Base-by-base conservation (phyloP, 2,888 invertebrate species). In the Ethmia dodecea region DNA sequence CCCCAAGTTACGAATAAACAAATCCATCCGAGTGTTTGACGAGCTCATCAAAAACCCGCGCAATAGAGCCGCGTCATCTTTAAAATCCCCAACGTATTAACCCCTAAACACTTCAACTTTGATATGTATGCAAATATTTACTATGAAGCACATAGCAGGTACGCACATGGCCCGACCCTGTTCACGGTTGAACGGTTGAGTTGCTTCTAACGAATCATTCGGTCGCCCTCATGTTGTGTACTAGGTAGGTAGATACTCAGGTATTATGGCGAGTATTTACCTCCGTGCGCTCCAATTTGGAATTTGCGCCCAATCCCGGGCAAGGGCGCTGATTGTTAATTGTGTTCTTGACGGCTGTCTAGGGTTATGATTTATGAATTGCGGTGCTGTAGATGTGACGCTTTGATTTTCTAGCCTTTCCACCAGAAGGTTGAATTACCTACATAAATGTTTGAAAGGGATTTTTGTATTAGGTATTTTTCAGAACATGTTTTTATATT, bases 111-210 rank as follows among this genome's bases (percentile, higher is more conserved):
- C 69, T 64, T 58, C 51, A 57, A 60, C 60, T 33, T 27, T 64
- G 74, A 78, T 79, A 79, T 78, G 66, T 77, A 83, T 81, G 83
- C 84, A 83, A 84, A 84, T 83, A 79, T 80, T 77, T 69, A 78
- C 64, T 70, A 75, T 75, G 64, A 61, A 50, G 55, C 65, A 76
- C 61, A 80, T 80, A 78, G 60, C 76, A 73, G 78, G 77, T 72
- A 70, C 55, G 66, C 60, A 62, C 63, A 67, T 15, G 16, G 56
- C 56, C 51, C 75, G 68, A 67, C 73, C 73, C 76, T 60, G 76
- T 76, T 78, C 78, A 74, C 80, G 74, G 64, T 47, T 79, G 81
- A 77, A 79, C 74, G 81, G 63, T 70, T 68, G 58, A 74, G 60
- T 81, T 79, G 68, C 70, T 81, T 64, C 78, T 76, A 76, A 80